Evolutionary conservation across 2,113 vertebrate species (phyloP).

Genomic region (Eublepharis macularius): DNA sequence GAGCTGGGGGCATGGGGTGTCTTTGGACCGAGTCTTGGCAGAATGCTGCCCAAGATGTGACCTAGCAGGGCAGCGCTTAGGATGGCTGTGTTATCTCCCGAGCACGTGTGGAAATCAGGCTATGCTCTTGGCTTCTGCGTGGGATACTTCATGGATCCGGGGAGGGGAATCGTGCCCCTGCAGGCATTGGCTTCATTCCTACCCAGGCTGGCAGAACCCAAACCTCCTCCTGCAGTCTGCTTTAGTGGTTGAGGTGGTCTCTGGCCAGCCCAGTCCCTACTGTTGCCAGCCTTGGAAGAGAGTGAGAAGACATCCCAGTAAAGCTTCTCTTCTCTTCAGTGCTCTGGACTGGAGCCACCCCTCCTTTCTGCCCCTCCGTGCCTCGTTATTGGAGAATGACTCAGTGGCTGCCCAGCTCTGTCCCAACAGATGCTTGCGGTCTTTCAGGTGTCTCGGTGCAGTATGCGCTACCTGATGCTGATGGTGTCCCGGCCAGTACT

Average conservation of each 20-base stretch:
- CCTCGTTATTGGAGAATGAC: neutral
- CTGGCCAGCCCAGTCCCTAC: too few relatives aligned
- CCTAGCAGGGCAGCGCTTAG: neutral
- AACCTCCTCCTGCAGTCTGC: too few relatives aligned
- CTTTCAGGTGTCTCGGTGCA: conserved; percentile 91
- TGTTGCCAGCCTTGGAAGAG: neutral
- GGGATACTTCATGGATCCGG: too few relatives aligned
- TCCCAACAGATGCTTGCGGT: neutral
- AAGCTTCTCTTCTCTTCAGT: neutral
- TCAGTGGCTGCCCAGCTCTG: neutral
- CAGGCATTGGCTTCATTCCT: too few relatives aligned
- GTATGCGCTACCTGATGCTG: conserved; percentile 91
- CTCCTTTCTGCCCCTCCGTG: neutral
- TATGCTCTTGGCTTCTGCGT: accelerated
- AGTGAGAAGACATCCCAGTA: neutral
- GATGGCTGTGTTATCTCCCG: neutral
- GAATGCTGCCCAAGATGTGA: neutral
- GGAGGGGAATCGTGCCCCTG: too few relatives aligned
- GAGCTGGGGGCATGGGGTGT: too few relatives aligned
- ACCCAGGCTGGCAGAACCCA: too few relatives aligned
- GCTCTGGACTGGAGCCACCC: neutral
- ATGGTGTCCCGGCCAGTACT: conserved; percentile 93
- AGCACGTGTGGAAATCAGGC: neutral
- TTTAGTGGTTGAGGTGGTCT: too few relatives aligned
- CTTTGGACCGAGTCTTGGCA: too few relatives aligned